These are phyloP conservation scores for Scolopax bukidnonensis DNA, from an alignment of 2,797 vertebrate genomes.

Conservation along the genomic window DNA sequence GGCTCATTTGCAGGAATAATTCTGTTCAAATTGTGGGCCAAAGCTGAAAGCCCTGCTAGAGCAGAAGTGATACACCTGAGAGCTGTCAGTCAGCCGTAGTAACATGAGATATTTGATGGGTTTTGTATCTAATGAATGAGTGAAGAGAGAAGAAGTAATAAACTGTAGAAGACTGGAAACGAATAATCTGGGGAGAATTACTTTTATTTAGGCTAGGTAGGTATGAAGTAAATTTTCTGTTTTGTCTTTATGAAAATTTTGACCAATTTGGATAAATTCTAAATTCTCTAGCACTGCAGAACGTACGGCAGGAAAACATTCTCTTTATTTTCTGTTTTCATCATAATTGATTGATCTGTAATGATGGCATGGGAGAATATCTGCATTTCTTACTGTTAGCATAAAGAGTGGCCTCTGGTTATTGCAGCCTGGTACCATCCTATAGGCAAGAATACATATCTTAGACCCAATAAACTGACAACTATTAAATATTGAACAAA, in stretches of 20 bases:
- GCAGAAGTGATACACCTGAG: background rate
- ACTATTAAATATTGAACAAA: constrained; percentile 10
- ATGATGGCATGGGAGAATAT: background rate
- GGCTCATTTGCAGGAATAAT: background rate
- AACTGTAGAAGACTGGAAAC: background rate
- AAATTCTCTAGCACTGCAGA: background rate
- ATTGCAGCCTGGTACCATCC: background rate
- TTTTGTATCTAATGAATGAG: background rate
- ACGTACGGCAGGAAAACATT: background rate
- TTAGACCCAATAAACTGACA: background rate
- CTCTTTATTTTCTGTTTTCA: background rate
- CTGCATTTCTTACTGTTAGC: background rate
- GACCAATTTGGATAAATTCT: background rate
- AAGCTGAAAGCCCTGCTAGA: background rate
- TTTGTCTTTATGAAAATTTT: background rate
- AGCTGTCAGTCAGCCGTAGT: background rate
- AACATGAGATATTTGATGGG: background rate
- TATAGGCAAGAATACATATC: background rate
- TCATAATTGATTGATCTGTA: background rate
- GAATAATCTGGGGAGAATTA: background rate
- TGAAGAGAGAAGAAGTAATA: background rate
- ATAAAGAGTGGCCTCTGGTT: background rate
- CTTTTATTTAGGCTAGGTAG: background rate
- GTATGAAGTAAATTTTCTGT: background rate
- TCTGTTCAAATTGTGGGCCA: background rate